These are phyloP conservation scores for Drosophila nr. perissopoda DNA, from an alignment of 2,888 invertebrate species.

Conservation along the genomic window DNA sequence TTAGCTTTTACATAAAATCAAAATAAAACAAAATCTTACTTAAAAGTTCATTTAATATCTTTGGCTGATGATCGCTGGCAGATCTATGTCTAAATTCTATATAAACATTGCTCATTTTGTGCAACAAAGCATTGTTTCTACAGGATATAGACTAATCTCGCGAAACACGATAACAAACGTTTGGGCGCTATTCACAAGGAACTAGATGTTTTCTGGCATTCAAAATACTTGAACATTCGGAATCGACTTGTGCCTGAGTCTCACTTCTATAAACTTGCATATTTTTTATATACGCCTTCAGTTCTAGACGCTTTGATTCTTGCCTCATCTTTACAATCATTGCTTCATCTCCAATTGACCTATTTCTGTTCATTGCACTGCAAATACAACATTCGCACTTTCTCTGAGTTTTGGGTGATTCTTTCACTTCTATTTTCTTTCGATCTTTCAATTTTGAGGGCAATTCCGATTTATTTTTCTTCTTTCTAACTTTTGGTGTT, in stretches of 20 bases:
- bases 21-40: slow-evolving; percentile 27
- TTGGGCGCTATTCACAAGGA: slow-evolving; percentile 5
- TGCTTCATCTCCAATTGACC: slow-evolving; percentile 22
- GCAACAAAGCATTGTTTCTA: slow-evolving; percentile 24
- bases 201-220: slow-evolving; percentile 3
- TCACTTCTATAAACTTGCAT: neutral
- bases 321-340: slow-evolving; percentile 43
- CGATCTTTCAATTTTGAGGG: neutral
- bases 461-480: neutral
- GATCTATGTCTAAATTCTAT: neutral
- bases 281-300: slow-evolving; percentile 47
- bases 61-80: neutral
- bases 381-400: slow-evolving; percentile 44
- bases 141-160: slow-evolving; percentile 8
- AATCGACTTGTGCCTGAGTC: neutral
- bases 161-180: neutral
- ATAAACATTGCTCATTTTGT: slow-evolving; percentile 17
- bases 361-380: slow-evolving; percentile 12
- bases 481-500: neutral
- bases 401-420: accelerated
- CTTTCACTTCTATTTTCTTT: neutral
- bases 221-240: neutral
- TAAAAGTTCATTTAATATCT: slow-evolving; percentile 8
- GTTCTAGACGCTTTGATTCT: slow-evolving; percentile 43
- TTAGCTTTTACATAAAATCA: slow-evolving; percentile 16